phyloP scores from a whole-genome alignment of 1,140 invertebrate species.

The Hormaphis cornu region DNA sequence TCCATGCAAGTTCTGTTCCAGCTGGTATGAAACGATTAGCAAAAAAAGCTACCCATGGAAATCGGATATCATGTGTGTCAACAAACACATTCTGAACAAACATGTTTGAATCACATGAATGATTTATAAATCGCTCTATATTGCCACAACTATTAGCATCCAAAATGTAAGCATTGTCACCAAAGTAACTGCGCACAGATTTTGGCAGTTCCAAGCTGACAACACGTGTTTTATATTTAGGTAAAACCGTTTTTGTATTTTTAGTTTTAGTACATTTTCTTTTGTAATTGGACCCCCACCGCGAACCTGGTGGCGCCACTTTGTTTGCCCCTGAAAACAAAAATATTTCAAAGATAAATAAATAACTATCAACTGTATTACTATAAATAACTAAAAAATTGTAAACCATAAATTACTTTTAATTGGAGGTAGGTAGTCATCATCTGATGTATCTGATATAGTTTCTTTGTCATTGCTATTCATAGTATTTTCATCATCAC shows the following conservation, averaged over 20 bases:
- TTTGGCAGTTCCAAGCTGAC: background rate
- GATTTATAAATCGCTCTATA: conserved; percentile 89
- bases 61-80: conserved; percentile 92
- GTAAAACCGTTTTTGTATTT: background rate
- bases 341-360: background rate
- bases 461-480: background rate
- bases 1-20: conserved; percentile 92
- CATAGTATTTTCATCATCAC: conserved; percentile 41
- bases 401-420: background rate
- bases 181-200: conserved; percentile 2
- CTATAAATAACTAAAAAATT: no score
- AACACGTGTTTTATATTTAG: background rate
- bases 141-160: conserved; percentile 93
- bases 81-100: conserved; percentile 98
- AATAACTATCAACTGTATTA: background rate
- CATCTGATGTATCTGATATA: background rate
- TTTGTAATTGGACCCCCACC: background rate
- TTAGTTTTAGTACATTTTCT: no score
- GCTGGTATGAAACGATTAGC: conserved; percentile 74
- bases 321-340: background rate
- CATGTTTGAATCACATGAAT: conserved; percentile 88
- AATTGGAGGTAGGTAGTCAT: background rate
- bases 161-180: conserved; percentile 55
- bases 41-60: conserved; percentile 96
- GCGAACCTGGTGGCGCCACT: background rate